Evolutionary conservation across 2,888 invertebrate species (phyloP).

Genomic region (Trachelus tabidus): DNA sequence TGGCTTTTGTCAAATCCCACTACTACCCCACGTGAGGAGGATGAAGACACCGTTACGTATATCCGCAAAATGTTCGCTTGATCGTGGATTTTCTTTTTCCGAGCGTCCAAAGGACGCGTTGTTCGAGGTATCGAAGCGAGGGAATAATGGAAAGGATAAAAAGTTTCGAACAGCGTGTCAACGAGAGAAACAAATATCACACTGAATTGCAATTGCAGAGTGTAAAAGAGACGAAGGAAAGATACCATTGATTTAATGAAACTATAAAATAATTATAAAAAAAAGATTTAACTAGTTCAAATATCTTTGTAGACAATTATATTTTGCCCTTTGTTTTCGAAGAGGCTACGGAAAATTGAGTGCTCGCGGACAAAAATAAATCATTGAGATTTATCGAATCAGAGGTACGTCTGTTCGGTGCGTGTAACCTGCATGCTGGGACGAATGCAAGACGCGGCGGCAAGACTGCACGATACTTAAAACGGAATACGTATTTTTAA

Average conservation of each 20-base stretch:
- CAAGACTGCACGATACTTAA: background rate
- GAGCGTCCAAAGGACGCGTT: background rate
- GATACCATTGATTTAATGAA: background rate
- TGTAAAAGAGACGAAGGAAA: background rate
- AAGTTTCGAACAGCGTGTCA: background rate
- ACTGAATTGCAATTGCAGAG: background rate
- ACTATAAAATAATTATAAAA: background rate
- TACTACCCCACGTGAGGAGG: background rate
- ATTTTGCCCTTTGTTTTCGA: background rate
- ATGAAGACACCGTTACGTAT: background rate
- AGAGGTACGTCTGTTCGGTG: background rate
- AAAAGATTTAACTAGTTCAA: background rate
- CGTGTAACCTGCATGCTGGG: background rate
- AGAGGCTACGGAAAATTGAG: background rate
- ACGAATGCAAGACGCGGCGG: background rate
- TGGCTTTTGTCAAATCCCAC: background rate
- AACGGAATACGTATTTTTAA: slow-evolving; percentile 1
- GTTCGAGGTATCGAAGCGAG: background rate
- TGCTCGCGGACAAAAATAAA: slow-evolving; percentile 9
- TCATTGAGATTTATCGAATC: slow-evolving; percentile 9
- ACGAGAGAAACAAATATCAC: background rate
- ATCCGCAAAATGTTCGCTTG: background rate
- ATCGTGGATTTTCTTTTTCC: background rate
- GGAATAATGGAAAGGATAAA: background rate
- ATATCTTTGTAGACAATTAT: background rate